Conservation (phyloP, 2,113 vertebrate species). For the Hystrix brachyura region DNA sequence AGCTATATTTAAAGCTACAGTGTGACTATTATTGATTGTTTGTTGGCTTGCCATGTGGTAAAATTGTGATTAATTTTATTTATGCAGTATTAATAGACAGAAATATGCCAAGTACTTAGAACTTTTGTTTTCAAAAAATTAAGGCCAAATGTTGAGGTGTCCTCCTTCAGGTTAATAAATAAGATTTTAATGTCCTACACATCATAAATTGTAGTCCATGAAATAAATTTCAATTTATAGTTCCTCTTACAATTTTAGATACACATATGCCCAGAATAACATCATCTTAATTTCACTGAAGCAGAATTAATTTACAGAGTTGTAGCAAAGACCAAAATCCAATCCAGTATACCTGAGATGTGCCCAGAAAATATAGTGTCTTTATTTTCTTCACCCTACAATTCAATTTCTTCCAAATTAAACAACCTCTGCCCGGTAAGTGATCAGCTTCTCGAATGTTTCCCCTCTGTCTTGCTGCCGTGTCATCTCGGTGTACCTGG, state of each 20-base stretch:
- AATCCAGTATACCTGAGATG: not conserved
- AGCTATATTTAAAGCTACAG: not conserved
- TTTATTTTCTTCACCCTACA: not conserved
- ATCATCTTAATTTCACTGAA: not conserved
- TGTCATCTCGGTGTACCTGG: not conserved
- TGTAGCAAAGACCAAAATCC: not conserved
- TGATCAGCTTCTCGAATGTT: not conserved
- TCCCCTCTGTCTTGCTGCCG: not conserved
- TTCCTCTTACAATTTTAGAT: not conserved
- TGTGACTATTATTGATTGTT: not conserved
- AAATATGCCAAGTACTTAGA: not conserved
- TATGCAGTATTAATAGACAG: not conserved
- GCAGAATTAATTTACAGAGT: not conserved
- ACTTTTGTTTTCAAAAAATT: not conserved
- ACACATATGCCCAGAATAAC: not conserved
- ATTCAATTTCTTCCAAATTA: not conserved
- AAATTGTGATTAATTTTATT: not conserved
- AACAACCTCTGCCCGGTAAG: not conserved
- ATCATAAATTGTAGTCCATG: not conserved
- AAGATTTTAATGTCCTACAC: not conserved
- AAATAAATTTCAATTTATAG: conserved; percentile 26
- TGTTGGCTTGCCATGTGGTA: not conserved
- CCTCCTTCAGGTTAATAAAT: not conserved
- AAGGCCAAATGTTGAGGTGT: not conserved
- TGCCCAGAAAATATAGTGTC: not conserved